Percentiles rank a stretch among this genome's conserved stretches.
These are phyloP conservation scores for Gastrophysa polygoni DNA, from an alignment of 2,888 invertebrate genomes.

Conservation along the genomic window DNA sequence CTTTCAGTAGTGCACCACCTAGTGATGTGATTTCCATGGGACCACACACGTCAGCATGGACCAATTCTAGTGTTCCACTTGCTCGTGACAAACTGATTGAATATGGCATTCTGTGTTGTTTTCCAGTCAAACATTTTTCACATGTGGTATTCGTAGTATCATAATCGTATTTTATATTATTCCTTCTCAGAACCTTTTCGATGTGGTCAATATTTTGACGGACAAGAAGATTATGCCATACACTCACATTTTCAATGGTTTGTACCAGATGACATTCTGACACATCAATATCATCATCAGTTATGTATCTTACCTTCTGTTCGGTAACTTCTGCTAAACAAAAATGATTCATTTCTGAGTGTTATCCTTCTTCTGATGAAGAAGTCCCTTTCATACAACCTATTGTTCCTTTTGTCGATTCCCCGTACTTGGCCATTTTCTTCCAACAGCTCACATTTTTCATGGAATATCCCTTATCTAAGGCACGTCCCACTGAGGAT, in stretches of 20 bases:
- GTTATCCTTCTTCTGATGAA: neutral
- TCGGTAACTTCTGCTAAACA: neutral
- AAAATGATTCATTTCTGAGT: neutral
- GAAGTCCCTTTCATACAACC: constrained; percentile 27
- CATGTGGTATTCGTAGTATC: constrained; percentile 4
- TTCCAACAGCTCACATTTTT: constrained; percentile 33
- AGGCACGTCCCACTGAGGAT: constrained; percentile 39
- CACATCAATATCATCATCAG: neutral
- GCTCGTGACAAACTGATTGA: constrained; percentile 32
- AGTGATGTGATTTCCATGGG: neutral
- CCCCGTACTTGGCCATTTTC: constrained; percentile 26
- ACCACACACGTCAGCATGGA: constrained; percentile 32
- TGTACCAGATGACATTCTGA: neutral
- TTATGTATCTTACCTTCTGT: neutral
- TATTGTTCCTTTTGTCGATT: constrained; percentile 17
- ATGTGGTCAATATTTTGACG: constrained; percentile 25
- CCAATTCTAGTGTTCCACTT: constrained; percentile 36
- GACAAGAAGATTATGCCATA: constrained; percentile 23
- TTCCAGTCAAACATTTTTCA: constrained; percentile 40
- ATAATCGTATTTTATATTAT: constrained; percentile 19
- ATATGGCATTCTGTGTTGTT: constrained; percentile 43
- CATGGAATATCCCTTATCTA: constrained; percentile 41
- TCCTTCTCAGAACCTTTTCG: constrained; percentile 17
- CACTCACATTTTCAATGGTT: constrained; percentile 14
- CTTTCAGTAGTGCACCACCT: neutral